Evolutionary conservation across 1,140 invertebrate species (phyloP).

Genomic region (Eriosoma lanigerum): DNA sequence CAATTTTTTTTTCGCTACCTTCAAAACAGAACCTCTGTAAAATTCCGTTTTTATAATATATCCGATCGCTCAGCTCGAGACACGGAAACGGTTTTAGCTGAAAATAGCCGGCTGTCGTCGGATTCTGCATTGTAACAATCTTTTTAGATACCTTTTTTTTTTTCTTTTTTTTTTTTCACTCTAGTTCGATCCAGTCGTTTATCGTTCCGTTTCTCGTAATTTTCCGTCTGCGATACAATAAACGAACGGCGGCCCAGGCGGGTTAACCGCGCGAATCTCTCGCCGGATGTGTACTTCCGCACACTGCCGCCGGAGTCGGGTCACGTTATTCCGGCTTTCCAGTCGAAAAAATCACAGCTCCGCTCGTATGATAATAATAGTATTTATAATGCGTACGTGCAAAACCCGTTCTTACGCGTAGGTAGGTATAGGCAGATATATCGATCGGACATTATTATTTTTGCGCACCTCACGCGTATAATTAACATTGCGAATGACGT

Average conservation of each 20-base stretch:
- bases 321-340: constrained; percentile 41
- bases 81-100: too few species aligned
- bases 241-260: background rate
- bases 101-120: too few species aligned
- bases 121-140: too few species aligned
- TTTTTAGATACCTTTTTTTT: too few species aligned
- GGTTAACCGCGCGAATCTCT: too few species aligned
- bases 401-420: constrained; percentile 8
- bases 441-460: constrained; percentile 25
- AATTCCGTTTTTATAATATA: too few species aligned
- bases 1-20: too few species aligned
- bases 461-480: background rate
- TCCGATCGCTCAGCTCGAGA: too few species aligned
- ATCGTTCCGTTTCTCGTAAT: constrained; percentile 4
- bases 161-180: background rate
- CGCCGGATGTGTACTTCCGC: background rate
- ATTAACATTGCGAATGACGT: constrained; percentile 1
- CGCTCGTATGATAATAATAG: background rate
- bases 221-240: constrained; percentile 1
- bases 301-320: background rate
- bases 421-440: background rate
- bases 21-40: too few species aligned
- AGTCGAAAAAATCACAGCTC: constrained; percentile 34
- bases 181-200: background rate
- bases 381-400: background rate